phyloP scores from a whole-genome alignment of 1,140 invertebrate species.

The Atta colombica region DNA sequence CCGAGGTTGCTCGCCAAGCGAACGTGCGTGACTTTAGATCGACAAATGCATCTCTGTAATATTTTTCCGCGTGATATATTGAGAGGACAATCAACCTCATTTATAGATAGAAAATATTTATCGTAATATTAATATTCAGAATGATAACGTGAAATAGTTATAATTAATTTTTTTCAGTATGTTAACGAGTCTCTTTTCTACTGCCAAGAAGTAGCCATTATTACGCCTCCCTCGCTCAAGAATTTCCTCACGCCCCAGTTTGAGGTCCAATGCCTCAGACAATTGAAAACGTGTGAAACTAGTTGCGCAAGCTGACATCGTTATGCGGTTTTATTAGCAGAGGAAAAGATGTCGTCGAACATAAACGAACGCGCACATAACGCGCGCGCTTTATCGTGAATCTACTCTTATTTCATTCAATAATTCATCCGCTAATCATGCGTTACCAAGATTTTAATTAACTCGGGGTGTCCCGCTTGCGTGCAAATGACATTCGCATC shows the following conservation, averaged over 20 bases:
- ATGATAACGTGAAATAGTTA: background rate
- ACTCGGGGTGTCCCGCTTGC: background rate
- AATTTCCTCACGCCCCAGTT: constrained; percentile 55
- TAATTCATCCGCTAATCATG: constrained; percentile 25
- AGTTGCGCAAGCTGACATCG: constrained; percentile 46
- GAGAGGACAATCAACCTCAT: background rate
- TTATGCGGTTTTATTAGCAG: constrained; percentile 53
- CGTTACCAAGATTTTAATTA: constrained; percentile 42
- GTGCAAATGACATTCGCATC: background rate
- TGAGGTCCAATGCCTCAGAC: constrained; percentile 25
- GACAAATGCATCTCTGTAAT: constrained; percentile 26
- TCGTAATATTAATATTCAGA: background rate
- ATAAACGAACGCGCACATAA: background rate
- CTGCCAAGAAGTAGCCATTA: background rate
- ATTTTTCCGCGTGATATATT: background rate
- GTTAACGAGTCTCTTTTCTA: background rate
- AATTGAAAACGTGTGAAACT: constrained; percentile 53
- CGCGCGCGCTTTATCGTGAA: constrained; percentile 14
- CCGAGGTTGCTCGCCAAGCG: constrained; percentile 67
- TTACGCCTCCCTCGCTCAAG: background rate
- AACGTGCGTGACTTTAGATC: constrained; percentile 9
- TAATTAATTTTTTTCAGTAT: background rate
- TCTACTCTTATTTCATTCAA: constrained; percentile 25
- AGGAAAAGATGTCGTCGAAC: constrained; percentile 19
- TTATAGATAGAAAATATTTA: constrained; percentile 18